Percentiles rank a stretch among this genome's conserved stretches.
phyloP scores from a whole-genome alignment of 2,888 invertebrate species.

The Acanthoscelides obtectus region DNA sequence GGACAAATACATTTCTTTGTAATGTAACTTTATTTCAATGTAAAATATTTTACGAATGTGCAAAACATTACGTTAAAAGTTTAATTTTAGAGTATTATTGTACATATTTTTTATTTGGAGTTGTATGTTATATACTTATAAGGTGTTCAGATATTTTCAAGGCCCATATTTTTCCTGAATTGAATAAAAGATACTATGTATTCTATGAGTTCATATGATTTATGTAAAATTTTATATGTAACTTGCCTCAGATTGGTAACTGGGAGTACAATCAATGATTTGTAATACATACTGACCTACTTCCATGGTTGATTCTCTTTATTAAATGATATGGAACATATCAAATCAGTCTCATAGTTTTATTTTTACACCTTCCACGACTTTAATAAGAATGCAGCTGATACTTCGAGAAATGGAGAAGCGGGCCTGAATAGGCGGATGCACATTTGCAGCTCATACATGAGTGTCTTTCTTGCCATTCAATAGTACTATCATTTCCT shows the following conservation, averaged over 20 bases:
- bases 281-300: slow-evolving; percentile 22
- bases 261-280: slow-evolving; percentile 30
- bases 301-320: slow-evolving; percentile 24
- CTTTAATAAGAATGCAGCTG: too few relatives aligned
- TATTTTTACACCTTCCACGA: not conserved
- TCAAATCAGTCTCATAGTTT: slow-evolving; percentile 8
- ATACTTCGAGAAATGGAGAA: too few relatives aligned
- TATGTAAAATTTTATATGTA: slow-evolving; percentile 23
- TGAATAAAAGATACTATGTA: slow-evolving; percentile 5
- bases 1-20: not conserved
- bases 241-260: slow-evolving; percentile 16
- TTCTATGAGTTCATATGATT: slow-evolving; percentile 11
- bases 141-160: not conserved
- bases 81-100: not conserved
- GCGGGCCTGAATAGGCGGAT: too few relatives aligned
- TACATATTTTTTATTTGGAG: not conserved
- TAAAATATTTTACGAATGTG: not conserved
- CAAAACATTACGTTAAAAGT: not conserved
- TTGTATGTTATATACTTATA: not conserved
- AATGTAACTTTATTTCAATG: not conserved
- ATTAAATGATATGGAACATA: slow-evolving; percentile 30
- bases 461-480: too few relatives aligned
- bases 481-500: too few relatives aligned
- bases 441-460: too few relatives aligned
- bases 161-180: not conserved